A percentile compares a stretch with the other conserved stretches of the same genome.
phyloP scores from a whole-genome alignment of 2,113 vertebrate species.

The Sinocyclocheilus grahami region DNA sequence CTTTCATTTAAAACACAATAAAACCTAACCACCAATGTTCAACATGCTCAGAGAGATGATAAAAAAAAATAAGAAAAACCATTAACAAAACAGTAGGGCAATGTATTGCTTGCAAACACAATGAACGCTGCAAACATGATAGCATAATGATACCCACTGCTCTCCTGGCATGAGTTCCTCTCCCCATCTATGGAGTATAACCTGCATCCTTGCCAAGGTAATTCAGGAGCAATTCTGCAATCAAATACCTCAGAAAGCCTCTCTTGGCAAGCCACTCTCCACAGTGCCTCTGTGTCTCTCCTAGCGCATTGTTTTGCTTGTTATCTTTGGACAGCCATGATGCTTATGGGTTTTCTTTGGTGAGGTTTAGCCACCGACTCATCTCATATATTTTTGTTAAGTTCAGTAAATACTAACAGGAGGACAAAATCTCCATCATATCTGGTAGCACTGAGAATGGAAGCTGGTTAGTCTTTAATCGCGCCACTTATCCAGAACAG shows the following conservation, averaged over 20 bases:
- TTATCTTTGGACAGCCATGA: constrained; percentile 73
- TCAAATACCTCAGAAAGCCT: constrained; percentile 63
- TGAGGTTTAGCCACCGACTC: constrained; percentile 64
- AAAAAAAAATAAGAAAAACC: constrained; percentile 8
- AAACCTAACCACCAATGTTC: not conserved
- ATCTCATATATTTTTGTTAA: constrained; percentile 62
- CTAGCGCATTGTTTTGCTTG: constrained; percentile 65
- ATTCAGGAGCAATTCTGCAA: constrained; percentile 60
- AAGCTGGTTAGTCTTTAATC: constrained; percentile 1
- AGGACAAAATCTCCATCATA: constrained; percentile 66
- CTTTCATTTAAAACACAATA: constrained; percentile 18
- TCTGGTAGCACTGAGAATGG: constrained; percentile 60
- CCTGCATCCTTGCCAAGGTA: constrained; percentile 65
- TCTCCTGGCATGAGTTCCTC: constrained; percentile 34
- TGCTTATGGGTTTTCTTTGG: constrained; percentile 62
- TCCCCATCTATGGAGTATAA: constrained; percentile 49
- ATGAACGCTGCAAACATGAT: constrained; percentile 48
- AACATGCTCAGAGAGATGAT: not conserved
- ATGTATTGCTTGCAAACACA: constrained; percentile 44
- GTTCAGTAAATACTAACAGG: constrained; percentile 73
- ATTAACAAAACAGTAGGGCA: constrained; percentile 1
- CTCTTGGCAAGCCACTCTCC: constrained; percentile 55
- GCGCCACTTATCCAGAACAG: constrained; percentile 4
- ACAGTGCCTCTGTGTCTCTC: constrained; percentile 47
- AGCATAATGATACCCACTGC: constrained; percentile 47